Conservation (phyloP, 2,888 invertebrate species). For the Rhynchonema sp. region DNA sequence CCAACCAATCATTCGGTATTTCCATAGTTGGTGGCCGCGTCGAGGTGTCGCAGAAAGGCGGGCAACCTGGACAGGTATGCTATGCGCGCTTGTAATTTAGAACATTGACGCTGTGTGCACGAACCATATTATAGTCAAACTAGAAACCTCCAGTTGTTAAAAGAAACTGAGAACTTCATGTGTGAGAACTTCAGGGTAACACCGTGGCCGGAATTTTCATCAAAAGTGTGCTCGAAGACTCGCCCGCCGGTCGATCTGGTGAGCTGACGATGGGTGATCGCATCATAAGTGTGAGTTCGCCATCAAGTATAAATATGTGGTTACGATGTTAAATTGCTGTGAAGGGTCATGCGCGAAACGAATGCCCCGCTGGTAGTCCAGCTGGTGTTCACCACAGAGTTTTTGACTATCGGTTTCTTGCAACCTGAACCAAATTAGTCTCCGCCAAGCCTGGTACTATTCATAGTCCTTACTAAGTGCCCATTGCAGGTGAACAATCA, state of each 20-base stretch:
- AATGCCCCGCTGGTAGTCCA: too few species aligned
- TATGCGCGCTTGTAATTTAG: too few species aligned
- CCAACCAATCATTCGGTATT: conserved; percentile 62
- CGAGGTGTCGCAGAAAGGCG: conserved; percentile 28
- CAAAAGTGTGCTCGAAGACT: conserved; percentile 78
- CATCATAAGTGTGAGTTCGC: conserved; percentile 31
- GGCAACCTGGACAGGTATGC: conserved; percentile 41
- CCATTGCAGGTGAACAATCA: conserved; percentile 53
- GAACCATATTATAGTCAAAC: too few species aligned
- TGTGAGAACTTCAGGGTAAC: conserved; percentile 30
- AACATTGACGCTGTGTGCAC: too few species aligned
- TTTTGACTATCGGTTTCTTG: too few species aligned
- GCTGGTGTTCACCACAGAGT: too few species aligned
- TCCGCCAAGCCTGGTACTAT: too few species aligned
- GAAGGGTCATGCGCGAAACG: too few species aligned
- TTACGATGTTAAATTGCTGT: not conserved
- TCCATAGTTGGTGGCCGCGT: conserved; percentile 91
- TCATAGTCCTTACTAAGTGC: too few species aligned
- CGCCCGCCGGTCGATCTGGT: conserved; percentile 77
- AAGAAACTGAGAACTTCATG: too few species aligned
- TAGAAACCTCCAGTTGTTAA: too few species aligned
- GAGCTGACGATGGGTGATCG: conserved; percentile 36
- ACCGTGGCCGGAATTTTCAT: conserved; percentile 83
- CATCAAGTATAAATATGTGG: not conserved
- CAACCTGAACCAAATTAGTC: too few species aligned